These are phyloP conservation scores for Tangara arthus DNA, from an alignment of 2,797 vertebrate species.

Conservation along the genomic window DNA sequence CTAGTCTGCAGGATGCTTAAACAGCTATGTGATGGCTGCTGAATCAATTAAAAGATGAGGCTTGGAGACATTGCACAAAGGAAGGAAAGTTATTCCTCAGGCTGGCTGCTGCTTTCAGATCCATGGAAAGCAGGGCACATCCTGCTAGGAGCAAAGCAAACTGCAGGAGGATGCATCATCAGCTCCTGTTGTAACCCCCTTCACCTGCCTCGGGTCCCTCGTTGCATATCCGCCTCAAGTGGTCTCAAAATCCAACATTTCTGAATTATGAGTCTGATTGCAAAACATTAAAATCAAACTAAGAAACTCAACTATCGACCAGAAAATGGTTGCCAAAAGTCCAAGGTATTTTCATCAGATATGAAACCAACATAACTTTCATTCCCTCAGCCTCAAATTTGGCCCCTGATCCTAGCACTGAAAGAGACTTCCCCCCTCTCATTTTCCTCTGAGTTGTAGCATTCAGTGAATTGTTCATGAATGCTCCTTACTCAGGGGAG, in stretches of 20 bases:
- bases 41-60: not conserved
- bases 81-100: not conserved
- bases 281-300: not conserved
- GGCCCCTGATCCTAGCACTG: not conserved
- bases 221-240: not conserved
- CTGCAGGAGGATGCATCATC: not conserved
- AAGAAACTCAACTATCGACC: not conserved
- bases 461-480: not conserved
- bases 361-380: not conserved
- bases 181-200: fast-evolving
- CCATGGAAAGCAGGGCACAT: fast-evolving
- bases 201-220: fast-evolving
- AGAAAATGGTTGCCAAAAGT: not conserved
- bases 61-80: not conserved
- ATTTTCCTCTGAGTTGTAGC: not conserved
- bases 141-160: not conserved
- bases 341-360: not conserved
- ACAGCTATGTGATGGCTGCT: not conserved
- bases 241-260: not conserved
- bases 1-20: not conserved
- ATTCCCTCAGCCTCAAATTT: not conserved
- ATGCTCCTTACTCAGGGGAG: not conserved
- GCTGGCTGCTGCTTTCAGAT: not conserved
- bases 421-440: not conserved
- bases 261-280: not conserved